Base-by-base conservation (phyloP, 2,888 invertebrate genomes). In the Acleris emargana region DNA sequence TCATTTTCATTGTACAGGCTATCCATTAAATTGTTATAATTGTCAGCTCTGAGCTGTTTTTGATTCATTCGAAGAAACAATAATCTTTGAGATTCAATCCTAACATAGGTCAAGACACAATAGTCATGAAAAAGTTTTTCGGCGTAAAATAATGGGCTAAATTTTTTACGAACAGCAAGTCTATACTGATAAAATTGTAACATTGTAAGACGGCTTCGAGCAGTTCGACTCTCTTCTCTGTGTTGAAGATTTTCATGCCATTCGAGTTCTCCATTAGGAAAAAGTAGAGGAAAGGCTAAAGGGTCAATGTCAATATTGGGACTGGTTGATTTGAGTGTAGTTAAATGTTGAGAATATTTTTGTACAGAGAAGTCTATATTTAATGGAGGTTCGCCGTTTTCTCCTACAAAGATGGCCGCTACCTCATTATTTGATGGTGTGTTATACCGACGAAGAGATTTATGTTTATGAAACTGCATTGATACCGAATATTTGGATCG, bases 11-110 rank as follows among this genome's bases (percentile, higher is more conserved):
- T 72, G 59, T 74, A 60, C 45, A 79, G 69, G 71, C 74, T 67
- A 68, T 80, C 77, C 52, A 74, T 68, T 51, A 77, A 69, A 61
- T 74, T 72, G 59, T 66, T 67, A 68, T 69, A 68, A 73, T 73
- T 25, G 50, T 70, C 68, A 53, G 70, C 68, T 70, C 72, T 68
- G 55, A 68, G 67, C 62, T 69, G 66, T 64, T 45, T 68, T 71
- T 69, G 71, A 67, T 69, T 68, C 59, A 66, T 54, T 62, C 59
- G 64, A 60, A 71, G 61, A 60, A 69, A 70, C 60, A 63, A 59
- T 63, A 69, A 69, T 60, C 69, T 63, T 68, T 69, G 67, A 61
- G 67, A 67, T 68, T 69, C 69, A 61, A 70, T 67, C 64, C 68
- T 70, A 58, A 69, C 70, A 68, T 71, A 69, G 61, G 64, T 60